Evolutionary conservation across 2,113 vertebrate species (phyloP), one percentile per base, ranked within the genome.

Genomic region (Philantomba maxwellii): DNA sequence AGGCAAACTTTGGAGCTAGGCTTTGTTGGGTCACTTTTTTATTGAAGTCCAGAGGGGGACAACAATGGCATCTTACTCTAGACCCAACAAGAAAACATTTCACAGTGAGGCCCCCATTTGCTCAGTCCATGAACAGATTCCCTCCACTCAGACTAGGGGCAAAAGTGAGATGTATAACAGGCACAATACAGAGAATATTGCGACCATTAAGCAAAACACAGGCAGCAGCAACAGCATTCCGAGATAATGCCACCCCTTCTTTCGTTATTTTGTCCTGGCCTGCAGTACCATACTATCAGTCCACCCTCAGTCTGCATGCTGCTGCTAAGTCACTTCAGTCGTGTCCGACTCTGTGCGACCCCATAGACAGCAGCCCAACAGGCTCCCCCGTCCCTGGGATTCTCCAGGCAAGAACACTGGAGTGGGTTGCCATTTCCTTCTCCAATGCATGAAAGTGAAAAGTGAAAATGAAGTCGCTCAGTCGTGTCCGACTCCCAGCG

Each of bases 281-380:
- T 51, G 30, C 77, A 81, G 47, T 51, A 51, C 77, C 55, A 49
- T 2, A 49, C 28, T 30, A 1, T 45, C 4, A 9, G 15, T 30
- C 75, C 45, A 78, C 30, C 47, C 5, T 80, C 47, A n/a, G 16
- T 33, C 28, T 45, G 45, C 47, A 49, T 47, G 47, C 47, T 12
- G 47, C 47, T 47, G 47, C 47, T 47, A 47, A 47, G 51, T 55
- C 19, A 0, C 53, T 55, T 55, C 53, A 21, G 53, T 55, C 53
- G 0, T 19, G 19, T 55, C 53, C 0, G 19, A 55, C 53, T 55
- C 53, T 8, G 1, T 8, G 53, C 0, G 7, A 55, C 53, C 7
- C 19, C 53, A 49, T 4, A 43, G 39, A 43, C 39, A 43, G 39
- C 39, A 43, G 39, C 39, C 39, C 39, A 43, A 3, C 39, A 43